Evolutionary conservation across 2,797 vertebrate species (phyloP), one percentile per base, ranked within the genome.

Genomic region (Percopsis omiscomaycus): DNA sequence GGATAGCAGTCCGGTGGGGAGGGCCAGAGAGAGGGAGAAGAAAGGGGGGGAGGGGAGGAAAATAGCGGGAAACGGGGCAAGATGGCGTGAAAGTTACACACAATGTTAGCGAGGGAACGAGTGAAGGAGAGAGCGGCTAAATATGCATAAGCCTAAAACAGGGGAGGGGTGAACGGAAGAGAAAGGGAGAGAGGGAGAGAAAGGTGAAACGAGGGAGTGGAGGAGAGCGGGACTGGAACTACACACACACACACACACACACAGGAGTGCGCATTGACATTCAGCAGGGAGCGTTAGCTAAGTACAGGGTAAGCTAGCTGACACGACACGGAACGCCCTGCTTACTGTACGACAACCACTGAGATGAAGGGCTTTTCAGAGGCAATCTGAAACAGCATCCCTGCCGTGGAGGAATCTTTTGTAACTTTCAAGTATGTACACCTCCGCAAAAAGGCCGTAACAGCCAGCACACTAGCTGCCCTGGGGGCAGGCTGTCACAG

Each of bases 401-500:
- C 62, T 37, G 47, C 45, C 80, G 68, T 59, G 49, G 51, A 1
- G 1, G 12, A 53, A 64, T 55, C 3, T 51, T 74, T 72, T 65
- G 5, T 58, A 55, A 51, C 75, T 74, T 80, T 59, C 32, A 37
- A 73, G 71, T 76, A 71, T 71, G 68, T 68, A 64, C 14, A 52
- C 54, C 80, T 82, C 67, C 64, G 28, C 55, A 12, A 66, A 66
- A 67, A 61, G 61, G 58, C 74, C 55, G 74, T 62, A 77, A 52
- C 42, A 69, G 75, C 53, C 30, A 28, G 66, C 77, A 27, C 48
- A 48, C 51, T 8, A 4, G 50, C 58, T 49, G 77, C 77, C 79
- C 77, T 13, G 29, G 78, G 68, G 85, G 75, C 58, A 4, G 45
- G 65, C 74, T 79, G 78, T 84, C 81, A 82, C 75, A 66, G 74